Base-by-base conservation (phyloP, 2,888 invertebrate genomes). In the Ophion ellenae region DNA sequence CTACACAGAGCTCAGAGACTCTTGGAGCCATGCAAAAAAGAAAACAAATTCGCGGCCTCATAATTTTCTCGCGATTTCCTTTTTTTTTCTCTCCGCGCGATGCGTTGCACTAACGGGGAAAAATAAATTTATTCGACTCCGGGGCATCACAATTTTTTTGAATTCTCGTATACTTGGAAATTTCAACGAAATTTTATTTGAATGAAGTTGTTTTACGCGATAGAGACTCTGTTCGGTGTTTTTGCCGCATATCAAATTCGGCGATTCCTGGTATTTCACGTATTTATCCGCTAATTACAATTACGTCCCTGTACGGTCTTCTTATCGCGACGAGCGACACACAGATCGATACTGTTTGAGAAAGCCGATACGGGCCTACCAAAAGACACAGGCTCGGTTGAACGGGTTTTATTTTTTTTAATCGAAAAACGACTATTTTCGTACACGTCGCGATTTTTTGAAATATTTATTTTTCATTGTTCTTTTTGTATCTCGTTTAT, bases 281-380 rank as follows among this genome's bases (percentile, higher is more conserved):
- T 69, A 73, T 85, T 61, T 61, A 67, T 79, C 70, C 36, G 71
- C n/a, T 70, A 85, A 67, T 81, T 74, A 79, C 59, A 86, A 78
- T 85, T 78, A 85, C 70, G 66, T 83, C 85, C 59, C 81, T 85
- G 81, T 78, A 80, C n/a, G 79, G 57, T 78, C 59, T 79, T 79
- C 70, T 75, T 75, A 69, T 74, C 53, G 24, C 64, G 2, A n/a
- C 53, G 57, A 28, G 64, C 73, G 61, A 64, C 24, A 45, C 28
- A 81, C 40, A 45, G 74, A 67, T 77, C 45, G 74, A 78, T 75
- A 83, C 71, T 70, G 75, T 59, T 71, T 66, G 69, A 32, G 78
- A 85, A 85, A 88, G 81, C 83, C 86, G 87, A 90, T 88, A 87
- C 87, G 86, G 80, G 83, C 78, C 69, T 70, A 84, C 78, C 20